Base-by-base conservation (phyloP, 1,140 invertebrate species). In the Drosophila virilis region DNA sequence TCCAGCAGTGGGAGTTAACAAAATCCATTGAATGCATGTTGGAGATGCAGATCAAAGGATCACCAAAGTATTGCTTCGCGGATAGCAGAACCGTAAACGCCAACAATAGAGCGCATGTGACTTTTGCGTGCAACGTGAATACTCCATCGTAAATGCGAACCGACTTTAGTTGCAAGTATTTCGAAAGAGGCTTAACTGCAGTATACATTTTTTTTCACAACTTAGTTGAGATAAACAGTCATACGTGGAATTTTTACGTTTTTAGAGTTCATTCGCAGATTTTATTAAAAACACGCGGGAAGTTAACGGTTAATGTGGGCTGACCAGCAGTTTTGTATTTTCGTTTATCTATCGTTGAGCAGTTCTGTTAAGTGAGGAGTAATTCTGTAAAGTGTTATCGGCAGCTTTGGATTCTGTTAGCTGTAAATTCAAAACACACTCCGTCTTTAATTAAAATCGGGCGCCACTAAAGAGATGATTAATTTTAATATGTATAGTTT, bases 1-100 rank as follows among this genome's bases (percentile, higher is more conserved):
- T 96, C 96, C 95, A 97, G 91, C 96, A 97, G 79, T 95, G 96
- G 17, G 94, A 94, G 70, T 96, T 95, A 40, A 96, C 93, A 37
- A 95, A 93, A 70, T 95, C 93, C 72, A 93, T 93, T 28, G 93
- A 83, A 15, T 78, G 74, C 43, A 93, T 92, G 12, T 93, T 93
- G 8, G 91, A 90, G 77, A 95, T 94, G 72, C 95, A 96, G 57
- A 95, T 93, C 7, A 96, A 95, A 0, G 95, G 95, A 78, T 95
- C 94, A 0, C 95, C 95, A 48, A 96, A 95, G 82, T 95, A 96
- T 85, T 96, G 95, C 77, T 95, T 96, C n/a, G 94, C 94, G 33
- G 95, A 95, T 0, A 96, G 93, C 57, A 96, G 74, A 62, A 96
- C 84, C 1, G 95, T 94, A 90, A 94, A 96, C 0, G 94, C 93